Evolutionary conservation across 1,140 invertebrate species (phyloP), one percentile per base, ranked within the genome.

Genomic region (Aleiodes sp.): DNA sequence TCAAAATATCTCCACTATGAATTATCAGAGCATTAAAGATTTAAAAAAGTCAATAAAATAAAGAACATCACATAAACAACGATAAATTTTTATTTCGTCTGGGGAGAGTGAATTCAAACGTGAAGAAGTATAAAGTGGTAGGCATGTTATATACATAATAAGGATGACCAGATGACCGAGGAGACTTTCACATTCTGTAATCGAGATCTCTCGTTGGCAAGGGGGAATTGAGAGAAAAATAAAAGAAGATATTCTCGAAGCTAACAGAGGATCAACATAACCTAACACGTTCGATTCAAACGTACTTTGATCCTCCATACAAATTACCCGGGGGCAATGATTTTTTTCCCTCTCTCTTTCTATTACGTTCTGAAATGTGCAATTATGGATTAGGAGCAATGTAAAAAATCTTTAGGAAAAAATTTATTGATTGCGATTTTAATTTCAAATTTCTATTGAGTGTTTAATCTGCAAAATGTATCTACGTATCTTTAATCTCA

Each of bases 181-280:
- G 64, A 71, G 73, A 80, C 79, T 80, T 80, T 80, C 79, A 80
- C 78, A 78, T 80, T 80, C 74, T 79, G 77, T 75, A 75, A 73
- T 71, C 72, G 71, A 64, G 70, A 74, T 69, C 60, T 68, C 26
- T 64, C 14, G 28, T n/a, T 41, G 35, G 9, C 6, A 43, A 39
- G 41, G 26, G 31, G 14, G 56, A 6, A 7, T 29, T 0, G 12
- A 59, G 12, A 59, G 29, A 37, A 63, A 29, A 21, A 29, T 28
- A 46, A 66, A 37, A 67, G 24, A 67, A 21, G 52, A 28, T 35
- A 60, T 26, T 35, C 46, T 33, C 33, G 29, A n/a, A 41, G 7
- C 24, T 33, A 9, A 10, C n/a, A n/a, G 29, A 39, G 14, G 46
- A 39, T 67, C 21, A 16, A 24, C 29, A 41, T 57, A 37, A 59